Evolutionary conservation across 1,140 invertebrate species (phyloP).

Genomic region (Zaprionus africanus): DNA sequence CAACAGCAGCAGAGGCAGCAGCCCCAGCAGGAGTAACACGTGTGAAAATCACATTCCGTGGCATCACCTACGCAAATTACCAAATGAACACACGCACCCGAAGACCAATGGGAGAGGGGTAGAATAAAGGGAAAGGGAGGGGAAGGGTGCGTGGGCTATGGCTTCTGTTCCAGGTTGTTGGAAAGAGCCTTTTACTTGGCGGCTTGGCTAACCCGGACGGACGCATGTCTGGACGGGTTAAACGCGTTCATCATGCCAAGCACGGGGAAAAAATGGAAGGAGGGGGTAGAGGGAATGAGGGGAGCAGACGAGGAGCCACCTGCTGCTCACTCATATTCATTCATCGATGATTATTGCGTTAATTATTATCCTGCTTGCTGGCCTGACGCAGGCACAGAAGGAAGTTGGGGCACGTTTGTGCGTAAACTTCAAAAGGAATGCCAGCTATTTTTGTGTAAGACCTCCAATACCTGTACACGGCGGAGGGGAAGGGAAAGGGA

Average conservation of each 20-base stretch:
- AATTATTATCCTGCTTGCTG: conserved; percentile 75
- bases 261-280: conserved; percentile 12
- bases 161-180: not conserved
- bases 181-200: conserved; percentile 5
- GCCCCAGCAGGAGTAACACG: conserved; percentile 56
- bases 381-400: conserved; percentile 12
- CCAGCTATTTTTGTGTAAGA: conserved; percentile 74
- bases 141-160: not conserved
- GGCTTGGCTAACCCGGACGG: conserved; percentile 42
- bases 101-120: not conserved
- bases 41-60: conserved; percentile 84
- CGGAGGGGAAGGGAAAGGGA: fast-evolving
- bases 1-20: conserved; percentile 8
- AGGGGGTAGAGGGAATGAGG: not conserved
- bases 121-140: not conserved
- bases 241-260: conserved; percentile 74
- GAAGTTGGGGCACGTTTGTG: conserved; percentile 66
- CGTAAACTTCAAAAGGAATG: conserved; percentile 84
- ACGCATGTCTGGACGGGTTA: conserved; percentile 62
- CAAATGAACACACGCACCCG: conserved; percentile 75
- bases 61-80: conserved; percentile 83
- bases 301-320: not conserved
- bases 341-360: conserved; percentile 84
- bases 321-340: conserved; percentile 44
- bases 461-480: conserved; percentile 28